Evolutionary conservation across 1,140 invertebrate genomes (phyloP).

Genomic region (Lucilia sericata): DNA sequence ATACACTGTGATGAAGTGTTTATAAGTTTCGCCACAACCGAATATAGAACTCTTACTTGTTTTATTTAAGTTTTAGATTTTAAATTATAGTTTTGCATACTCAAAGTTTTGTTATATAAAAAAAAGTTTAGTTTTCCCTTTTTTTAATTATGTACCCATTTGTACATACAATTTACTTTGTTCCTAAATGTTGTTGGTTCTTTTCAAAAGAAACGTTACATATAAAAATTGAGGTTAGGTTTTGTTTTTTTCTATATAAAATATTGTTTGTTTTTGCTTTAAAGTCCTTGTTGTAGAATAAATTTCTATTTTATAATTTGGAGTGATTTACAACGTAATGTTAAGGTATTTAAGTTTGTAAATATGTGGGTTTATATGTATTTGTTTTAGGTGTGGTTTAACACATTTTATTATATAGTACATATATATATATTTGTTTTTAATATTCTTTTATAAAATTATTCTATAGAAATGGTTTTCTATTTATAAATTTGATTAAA

Average conservation of each 20-base stretch:
- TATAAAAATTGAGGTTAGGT: slow-evolving; percentile 9
- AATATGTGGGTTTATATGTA: background rate
- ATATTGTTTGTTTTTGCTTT: no score
- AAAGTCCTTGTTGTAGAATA: no score
- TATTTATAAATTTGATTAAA: slow-evolving; percentile 18
- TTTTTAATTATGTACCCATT: no score
- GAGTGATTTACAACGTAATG: background rate
- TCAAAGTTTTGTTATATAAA: background rate
- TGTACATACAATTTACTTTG: no score
- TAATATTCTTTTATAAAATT: background rate
- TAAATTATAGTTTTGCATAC: background rate
- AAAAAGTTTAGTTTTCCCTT: no score
- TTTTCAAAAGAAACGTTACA: no score
- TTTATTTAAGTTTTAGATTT: background rate
- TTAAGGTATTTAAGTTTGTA: background rate
- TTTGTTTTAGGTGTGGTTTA: slow-evolving; percentile 10
- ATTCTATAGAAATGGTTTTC: background rate
- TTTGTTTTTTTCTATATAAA: background rate
- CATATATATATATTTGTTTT: background rate
- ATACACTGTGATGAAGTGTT: no score
- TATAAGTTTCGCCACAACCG: no score
- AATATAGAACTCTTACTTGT: background rate
- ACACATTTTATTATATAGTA: no score
- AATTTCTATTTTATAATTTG: background rate
- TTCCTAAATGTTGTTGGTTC: no score